A percentile compares a stretch with the other conserved stretches of the same genome.
These are phyloP conservation scores for Heliconius charithonia DNA, from an alignment of 2,888 invertebrate genomes.

Conservation along the genomic window DNA sequence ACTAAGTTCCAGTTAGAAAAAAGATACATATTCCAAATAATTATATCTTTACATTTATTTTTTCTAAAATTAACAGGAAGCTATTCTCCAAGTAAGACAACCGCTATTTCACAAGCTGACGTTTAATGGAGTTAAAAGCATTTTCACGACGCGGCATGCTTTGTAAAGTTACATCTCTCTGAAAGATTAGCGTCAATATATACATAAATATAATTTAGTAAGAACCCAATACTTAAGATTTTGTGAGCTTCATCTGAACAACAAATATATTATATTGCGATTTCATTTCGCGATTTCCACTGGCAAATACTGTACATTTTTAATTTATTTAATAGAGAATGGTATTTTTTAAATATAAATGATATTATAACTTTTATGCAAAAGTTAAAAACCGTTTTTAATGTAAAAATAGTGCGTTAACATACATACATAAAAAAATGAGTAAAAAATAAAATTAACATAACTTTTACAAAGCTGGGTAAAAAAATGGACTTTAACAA, in stretches of 20 bases:
- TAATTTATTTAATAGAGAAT: background rate
- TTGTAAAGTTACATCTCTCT: constrained; percentile 45
- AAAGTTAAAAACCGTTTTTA: too few species aligned
- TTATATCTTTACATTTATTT: background rate
- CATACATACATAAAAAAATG: too few species aligned
- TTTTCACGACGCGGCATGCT: constrained; percentile 46
- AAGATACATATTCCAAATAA: background rate
- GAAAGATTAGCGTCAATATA: constrained; percentile 46
- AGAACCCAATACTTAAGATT: background rate
- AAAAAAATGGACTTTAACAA: too few species aligned
- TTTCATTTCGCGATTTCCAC: background rate
- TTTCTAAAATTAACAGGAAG: constrained; percentile 24
- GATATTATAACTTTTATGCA: background rate
- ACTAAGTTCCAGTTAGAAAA: background rate
- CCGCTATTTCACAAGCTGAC: constrained; percentile 44
- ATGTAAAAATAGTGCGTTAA: too few species aligned
- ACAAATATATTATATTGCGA: background rate
- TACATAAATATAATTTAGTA: background rate
- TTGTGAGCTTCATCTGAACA: background rate
- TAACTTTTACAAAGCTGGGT: too few species aligned
- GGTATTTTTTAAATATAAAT: background rate
- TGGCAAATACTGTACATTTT: background rate
- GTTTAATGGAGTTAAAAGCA: constrained; percentile 46
- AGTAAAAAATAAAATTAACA: too few species aligned
- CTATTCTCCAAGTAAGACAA: constrained; percentile 34